phyloP scores from a whole-genome alignment of 2,113 vertebrate genomes.

The Chaetodon trifascialis region DNA sequence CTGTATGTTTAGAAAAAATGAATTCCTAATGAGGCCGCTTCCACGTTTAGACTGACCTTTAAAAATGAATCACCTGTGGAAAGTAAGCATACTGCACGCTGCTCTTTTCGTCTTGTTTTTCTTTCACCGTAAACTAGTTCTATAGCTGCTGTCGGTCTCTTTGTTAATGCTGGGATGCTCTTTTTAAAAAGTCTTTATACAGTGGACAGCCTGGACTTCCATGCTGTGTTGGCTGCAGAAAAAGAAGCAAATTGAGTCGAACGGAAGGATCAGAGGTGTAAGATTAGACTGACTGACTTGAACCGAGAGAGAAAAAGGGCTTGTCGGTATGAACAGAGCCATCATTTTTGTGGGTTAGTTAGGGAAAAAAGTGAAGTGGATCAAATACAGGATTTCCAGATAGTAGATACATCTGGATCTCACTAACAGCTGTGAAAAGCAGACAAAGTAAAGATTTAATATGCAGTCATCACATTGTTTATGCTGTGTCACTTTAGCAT shows the following conservation, averaged over 20 bases:
- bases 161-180: constrained; percentile 77
- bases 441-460: not conserved
- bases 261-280: constrained; percentile 24
- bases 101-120: constrained; percentile 6
- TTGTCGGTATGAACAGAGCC: not conserved
- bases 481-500: not conserved
- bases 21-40: not conserved
- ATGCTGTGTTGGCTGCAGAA: constrained; percentile 43
- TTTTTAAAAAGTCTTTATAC: constrained; percentile 54
- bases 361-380: not conserved
- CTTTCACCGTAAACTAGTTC: not conserved
- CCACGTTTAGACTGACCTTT: constrained; percentile 27
- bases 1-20: not conserved
- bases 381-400: not conserved
- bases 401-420: not conserved
- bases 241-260: constrained; percentile 33
- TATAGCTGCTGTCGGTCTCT: constrained; percentile 18
- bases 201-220: not conserved
- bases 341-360: not conserved
- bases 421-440: not conserved
- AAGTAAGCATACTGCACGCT: constrained; percentile 4
- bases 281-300: constrained; percentile 22
- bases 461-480: not conserved
- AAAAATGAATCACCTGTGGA: constrained; percentile 17
- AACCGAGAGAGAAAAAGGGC: not conserved